A percentile compares a stretch with the other conserved stretches of the same genome.
phyloP scores from a whole-genome alignment of 2,888 invertebrate species.

The Autographa gamma region DNA sequence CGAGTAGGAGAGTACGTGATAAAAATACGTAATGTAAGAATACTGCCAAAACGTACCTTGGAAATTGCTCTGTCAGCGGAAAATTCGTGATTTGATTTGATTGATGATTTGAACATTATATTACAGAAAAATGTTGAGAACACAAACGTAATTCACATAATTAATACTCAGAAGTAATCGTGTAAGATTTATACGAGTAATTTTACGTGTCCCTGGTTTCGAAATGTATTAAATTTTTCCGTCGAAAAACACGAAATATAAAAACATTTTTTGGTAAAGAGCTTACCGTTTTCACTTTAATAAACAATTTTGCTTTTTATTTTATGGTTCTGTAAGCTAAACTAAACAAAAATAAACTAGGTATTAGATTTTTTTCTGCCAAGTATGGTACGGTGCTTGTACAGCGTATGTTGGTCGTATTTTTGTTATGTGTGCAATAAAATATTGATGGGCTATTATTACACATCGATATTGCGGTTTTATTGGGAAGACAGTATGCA shows the following conservation, averaged over 20 bases:
- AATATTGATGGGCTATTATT: not conserved
- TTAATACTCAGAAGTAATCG: conserved; percentile 19
- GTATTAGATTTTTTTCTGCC: not conserved
- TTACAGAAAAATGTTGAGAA: not conserved
- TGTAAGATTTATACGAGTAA: conserved; percentile 28
- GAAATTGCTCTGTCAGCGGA: conserved; percentile 11
- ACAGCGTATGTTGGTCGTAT: not conserved
- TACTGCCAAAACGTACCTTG: conserved; percentile 24
- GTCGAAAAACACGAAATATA: conserved; percentile 32
- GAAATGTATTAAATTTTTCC: conserved; percentile 41
- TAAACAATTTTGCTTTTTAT: conserved; percentile 46
- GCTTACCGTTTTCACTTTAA: conserved; percentile 46
- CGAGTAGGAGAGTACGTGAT: conserved; percentile 26
- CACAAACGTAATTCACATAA: conserved; percentile 1
- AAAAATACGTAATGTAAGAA: conserved; percentile 28
- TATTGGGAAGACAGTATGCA: not conserved
- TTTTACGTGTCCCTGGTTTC: conserved; percentile 42
- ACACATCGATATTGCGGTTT: not conserved
- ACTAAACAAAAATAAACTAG: not conserved
- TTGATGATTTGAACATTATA: conserved; percentile 8
- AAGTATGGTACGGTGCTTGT: not conserved
- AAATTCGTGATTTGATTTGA: conserved; percentile 11
- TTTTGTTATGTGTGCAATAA: not conserved
- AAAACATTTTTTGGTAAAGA: conserved; percentile 40
- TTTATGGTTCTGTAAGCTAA: conserved; percentile 21